Base-by-base conservation (phyloP, 2,888 invertebrate species). In the Melieria picta region DNA sequence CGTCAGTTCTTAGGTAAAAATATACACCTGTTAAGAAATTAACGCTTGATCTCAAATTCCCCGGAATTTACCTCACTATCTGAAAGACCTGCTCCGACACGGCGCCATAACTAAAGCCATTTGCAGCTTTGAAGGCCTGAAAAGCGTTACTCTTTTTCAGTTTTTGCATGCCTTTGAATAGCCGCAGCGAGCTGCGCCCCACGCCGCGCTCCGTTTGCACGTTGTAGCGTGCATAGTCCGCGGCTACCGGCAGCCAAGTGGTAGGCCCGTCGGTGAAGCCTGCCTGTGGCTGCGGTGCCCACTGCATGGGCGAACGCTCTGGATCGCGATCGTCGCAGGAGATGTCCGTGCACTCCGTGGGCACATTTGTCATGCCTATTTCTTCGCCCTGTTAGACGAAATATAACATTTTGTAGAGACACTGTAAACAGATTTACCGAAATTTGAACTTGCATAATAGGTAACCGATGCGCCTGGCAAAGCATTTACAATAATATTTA, bases 381-480 rank as follows among this genome's bases (percentile, higher is more conserved):
- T 93, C 93, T 79, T 93, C 93, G 0, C 93, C 93, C 82, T 83
- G n/a, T 30, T 30, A 30, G 30, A 30, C 30, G 30, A 30, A 30
- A 3, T 30, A 30, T 30, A 30, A 30, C 30, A 30, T 30, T 30
- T 30, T 30, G 30, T 30, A 30, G 30, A 30, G 30, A 30, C 3
- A 30, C 30, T 30, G 30, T 30, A 30, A 30, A 30, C 30, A 30
- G 3, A 30, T 30, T 30, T 30, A 3, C 2, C 30, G 30, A 30
- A 30, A 1, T 30, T 9, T 30, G 3, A 30, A 75, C 74, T 74
- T 65, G 79, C 95, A 79, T 95, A 94, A 85, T 95, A 95, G 0
- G 93, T 91, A n/a, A 94, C 89, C 0, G 92, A 89, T 0, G 93
- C 91, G 47, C 95, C 95, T 0, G 94, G 94, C 43, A 96, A 86